These are phyloP conservation scores for Lynx canadensis DNA, from an alignment of 2,113 vertebrate genomes.

Conservation along the genomic window DNA sequence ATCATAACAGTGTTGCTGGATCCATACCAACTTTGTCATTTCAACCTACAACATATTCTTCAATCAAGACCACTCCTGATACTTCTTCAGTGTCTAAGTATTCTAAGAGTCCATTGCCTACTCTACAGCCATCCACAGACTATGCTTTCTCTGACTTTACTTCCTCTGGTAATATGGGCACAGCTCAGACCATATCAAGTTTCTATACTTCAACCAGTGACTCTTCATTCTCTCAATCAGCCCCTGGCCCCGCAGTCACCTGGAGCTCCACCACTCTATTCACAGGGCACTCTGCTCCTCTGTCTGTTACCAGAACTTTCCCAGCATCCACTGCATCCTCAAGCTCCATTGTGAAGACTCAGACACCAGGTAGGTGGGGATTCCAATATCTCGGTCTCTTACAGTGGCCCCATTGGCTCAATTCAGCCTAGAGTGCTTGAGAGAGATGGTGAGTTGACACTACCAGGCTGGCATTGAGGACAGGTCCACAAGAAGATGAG, in stretches of 20 bases:
- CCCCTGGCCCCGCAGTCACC: not conserved
- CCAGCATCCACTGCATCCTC: not conserved
- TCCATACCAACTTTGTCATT: not conserved
- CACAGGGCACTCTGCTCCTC: not conserved
- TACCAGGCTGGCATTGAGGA: not conserved
- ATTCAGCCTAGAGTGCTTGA: not conserved
- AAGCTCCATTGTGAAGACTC: not conserved
- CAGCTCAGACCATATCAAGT: not conserved
- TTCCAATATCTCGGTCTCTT: not conserved
- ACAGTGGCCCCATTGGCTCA: not conserved
- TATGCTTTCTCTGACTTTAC: not conserved
- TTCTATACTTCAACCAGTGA: not conserved
- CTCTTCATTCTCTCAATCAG: not conserved
- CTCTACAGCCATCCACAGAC: not conserved
- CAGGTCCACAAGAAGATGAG: not conserved
- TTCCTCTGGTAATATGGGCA: not conserved
- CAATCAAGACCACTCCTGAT: not conserved
- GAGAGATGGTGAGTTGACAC: not conserved
- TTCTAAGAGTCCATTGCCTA: not conserved
- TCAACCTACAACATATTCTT: not conserved
- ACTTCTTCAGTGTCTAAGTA: not conserved
- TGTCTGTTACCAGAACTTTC: not conserved
- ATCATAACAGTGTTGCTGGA: rapidly evolving
- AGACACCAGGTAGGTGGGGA: not conserved
- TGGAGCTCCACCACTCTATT: not conserved